Conservation (phyloP, 2,888 invertebrate species). For the Acanthosepion esculentum region DNA sequence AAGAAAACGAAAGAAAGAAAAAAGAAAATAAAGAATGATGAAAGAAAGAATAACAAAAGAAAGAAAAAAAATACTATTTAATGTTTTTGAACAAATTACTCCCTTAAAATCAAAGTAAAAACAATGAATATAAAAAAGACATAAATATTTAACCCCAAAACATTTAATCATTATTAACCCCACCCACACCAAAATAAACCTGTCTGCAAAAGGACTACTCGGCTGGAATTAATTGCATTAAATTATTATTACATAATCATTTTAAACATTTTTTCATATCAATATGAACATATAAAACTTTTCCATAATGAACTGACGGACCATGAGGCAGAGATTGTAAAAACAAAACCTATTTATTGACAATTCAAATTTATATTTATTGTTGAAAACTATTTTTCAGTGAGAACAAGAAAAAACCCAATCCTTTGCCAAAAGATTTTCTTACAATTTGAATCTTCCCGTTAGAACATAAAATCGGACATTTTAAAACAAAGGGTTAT, state of each 20-base stretch:
- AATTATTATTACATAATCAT: background rate
- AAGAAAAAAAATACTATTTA: background rate
- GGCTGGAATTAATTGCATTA: background rate
- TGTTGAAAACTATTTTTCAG: background rate
- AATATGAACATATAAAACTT: background rate
- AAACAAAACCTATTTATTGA: background rate
- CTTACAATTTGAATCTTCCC: no score
- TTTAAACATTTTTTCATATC: background rate
- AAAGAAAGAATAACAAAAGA: background rate
- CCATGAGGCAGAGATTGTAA: background rate
- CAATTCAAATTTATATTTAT: background rate
- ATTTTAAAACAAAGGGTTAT: no score
- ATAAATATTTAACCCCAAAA: background rate
- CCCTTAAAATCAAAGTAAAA: background rate
- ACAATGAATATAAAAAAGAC: background rate
- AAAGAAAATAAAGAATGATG: background rate
- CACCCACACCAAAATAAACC: background rate
- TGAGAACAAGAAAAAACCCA: background rate
- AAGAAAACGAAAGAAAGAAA: background rate
- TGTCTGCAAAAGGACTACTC: background rate
- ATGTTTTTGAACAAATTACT: background rate
- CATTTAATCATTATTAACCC: background rate
- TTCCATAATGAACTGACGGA: background rate
- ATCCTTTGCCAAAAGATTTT: no score
- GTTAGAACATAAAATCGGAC: no score